phyloP scores from a whole-genome alignment of 2,888 invertebrate genomes.

The Chalcosyrphus nemorum region DNA sequence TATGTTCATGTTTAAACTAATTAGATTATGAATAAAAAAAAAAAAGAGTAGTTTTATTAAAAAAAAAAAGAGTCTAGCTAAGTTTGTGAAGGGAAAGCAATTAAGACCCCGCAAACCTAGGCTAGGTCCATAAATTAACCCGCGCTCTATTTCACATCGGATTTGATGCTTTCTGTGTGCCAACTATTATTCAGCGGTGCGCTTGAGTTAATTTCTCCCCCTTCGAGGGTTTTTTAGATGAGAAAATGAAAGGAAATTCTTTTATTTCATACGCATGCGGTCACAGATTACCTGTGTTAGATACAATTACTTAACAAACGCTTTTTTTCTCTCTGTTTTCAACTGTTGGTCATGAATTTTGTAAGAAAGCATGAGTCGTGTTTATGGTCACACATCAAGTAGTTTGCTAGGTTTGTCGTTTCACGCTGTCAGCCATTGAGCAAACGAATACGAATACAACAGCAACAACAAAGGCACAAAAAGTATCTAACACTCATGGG shows the following conservation, averaged over 20 bases:
- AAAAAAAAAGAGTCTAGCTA: not conserved
- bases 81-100: constrained; percentile 26
- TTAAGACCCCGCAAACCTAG: too few relatives aligned
- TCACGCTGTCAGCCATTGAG: constrained; percentile 50
- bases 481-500: constrained; percentile 16
- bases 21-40: constrained; percentile 6
- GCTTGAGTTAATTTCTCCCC: constrained; percentile 54
- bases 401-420: constrained; percentile 61
- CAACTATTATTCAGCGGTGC: constrained; percentile 32
- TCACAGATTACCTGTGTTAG: constrained; percentile 45
- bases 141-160: constrained; percentile 66
- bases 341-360: constrained; percentile 35
- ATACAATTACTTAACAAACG: constrained; percentile 25
- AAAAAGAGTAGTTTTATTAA: not conserved
- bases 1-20: constrained; percentile 24
- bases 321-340: constrained; percentile 21
- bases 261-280: constrained; percentile 28
- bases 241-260: constrained; percentile 6
- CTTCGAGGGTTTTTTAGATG: constrained; percentile 9
- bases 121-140: constrained; percentile 51
- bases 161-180: constrained; percentile 23
- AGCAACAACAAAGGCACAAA: constrained; percentile 22
- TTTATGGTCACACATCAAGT: constrained; percentile 69
- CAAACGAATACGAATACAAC: constrained; percentile 24
- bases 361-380: too few relatives aligned